Base-by-base conservation (phyloP, 2,888 invertebrate species). In the Drosophila pseudotakahashii region DNA sequence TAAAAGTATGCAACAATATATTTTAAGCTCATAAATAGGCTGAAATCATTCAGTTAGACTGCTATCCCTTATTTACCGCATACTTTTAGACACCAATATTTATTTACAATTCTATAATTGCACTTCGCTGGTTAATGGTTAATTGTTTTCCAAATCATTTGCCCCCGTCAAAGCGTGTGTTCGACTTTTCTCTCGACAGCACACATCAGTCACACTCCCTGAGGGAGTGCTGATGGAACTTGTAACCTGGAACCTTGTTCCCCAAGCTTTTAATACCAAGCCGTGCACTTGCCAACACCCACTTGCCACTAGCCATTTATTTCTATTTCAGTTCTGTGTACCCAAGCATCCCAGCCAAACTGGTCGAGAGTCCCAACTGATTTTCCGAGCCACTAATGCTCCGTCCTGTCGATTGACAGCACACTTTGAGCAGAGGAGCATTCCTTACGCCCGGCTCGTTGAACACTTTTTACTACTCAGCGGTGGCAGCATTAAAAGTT, bases 401-500 rank as follows among this genome's bases (percentile, higher is more conserved):
- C 19, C 23, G 36, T n/a, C 42, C 55, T 19, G 30, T 7, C 67
- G 47, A 69, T 51, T 34, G 37, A 39, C 47, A 52, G 45, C 37
- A 11, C 41, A 45, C 26, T 52, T 52, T 16, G 45, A 39, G 44
- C n/a, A 41, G 52, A 39, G 44, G 16, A 41, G 52, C 61, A 41
- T 48, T 53, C 59, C 50, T 34, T 54, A 16, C 44, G 30, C 36
- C 32, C 32, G 52, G 53, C 50, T 41, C 60, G 70, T 57, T 45
- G 19, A 41, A 26, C 32, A 37, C 48, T 58, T 63, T 68, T 76
- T 55, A 69, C 44, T 51, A 59, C 68, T 48, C 67, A 50, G 67
- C 57, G 60, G 62, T 57, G 66, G 74, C 39, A 50, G 53, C 76
- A 75, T 75, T 79, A 77, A 64, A 72, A 73, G 84, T 75, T 81